These are phyloP conservation scores for Lates calcarifer DNA, from an alignment of 2,113 vertebrate genomes.

Conservation along the genomic window DNA sequence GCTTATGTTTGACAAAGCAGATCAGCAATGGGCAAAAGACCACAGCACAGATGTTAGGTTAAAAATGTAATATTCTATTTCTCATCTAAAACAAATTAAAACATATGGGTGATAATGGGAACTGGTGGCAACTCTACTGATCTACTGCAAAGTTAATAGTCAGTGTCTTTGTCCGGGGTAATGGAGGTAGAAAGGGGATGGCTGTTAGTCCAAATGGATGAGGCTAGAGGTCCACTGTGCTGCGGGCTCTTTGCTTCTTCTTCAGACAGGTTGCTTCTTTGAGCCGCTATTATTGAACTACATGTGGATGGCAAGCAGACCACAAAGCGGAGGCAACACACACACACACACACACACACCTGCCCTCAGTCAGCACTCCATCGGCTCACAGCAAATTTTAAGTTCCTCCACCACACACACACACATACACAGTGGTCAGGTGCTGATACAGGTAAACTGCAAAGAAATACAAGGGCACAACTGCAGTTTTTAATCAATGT, in stretches of 20 bases:
- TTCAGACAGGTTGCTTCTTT: background rate
- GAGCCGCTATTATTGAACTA: background rate
- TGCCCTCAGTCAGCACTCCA: too few relatives aligned
- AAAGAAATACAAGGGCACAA: conserved; percentile 46
- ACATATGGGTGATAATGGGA: background rate
- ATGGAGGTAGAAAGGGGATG: too few relatives aligned
- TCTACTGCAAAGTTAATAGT: too few relatives aligned
- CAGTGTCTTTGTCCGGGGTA: too few relatives aligned
- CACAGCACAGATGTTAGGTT: background rate
- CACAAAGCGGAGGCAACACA: background rate
- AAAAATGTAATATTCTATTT: background rate
- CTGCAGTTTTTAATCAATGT: conserved; percentile 39
- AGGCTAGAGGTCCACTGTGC: background rate
- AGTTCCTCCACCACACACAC: too few relatives aligned
- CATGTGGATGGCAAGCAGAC: background rate
- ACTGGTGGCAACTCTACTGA: background rate
- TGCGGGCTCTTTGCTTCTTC: background rate
- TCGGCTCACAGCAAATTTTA: too few relatives aligned
- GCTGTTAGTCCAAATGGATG: background rate
- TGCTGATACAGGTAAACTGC: background rate
- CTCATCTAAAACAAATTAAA: background rate
- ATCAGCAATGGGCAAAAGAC: background rate
- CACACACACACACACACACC: too few relatives aligned
- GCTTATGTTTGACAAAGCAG: background rate
- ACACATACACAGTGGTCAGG: background rate